Evolutionary conservation across 2,888 invertebrate species (phyloP), one percentile per base, ranked within the genome.

Genomic region (Ophion slaviceki): DNA sequence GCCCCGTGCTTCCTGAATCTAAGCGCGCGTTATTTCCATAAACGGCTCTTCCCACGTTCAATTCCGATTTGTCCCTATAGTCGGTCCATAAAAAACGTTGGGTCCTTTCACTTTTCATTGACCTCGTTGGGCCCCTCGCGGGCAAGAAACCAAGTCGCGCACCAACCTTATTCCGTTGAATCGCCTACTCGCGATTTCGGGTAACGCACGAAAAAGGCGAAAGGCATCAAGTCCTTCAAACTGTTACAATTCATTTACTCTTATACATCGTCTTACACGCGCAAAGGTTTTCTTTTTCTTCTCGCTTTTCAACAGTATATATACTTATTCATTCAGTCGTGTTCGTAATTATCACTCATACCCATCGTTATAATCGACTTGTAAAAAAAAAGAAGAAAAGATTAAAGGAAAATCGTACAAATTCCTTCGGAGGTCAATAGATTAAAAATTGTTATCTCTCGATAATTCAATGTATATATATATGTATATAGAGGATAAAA

Each of bases 51-150:
- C 20, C 57, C 67, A 66, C 17, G 28, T 74, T 64, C 66, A 8
- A 84, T 61, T 76, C 81, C 79, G 78, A 67, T 82, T 84, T 72
- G 86, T 70, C 70, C 68, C 72, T 82, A 71, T 67, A 11, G 75
- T 57, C 74, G 62, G 67, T 28, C 70, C 68, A 82, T 82, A 77
- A 81, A 76, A 87, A 87, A 84, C 20, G 53, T 79, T 76, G 74
- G 62, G 70, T 84, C 87, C 87, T 87, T 87, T 87, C 87, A 86
- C 84, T 87, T 86, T 86, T 72, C 86, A 82, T 82, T 87, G 87
- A 87, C 87, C 87, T 78, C 82, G 76, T 86, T 85, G 32, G 17
- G 24, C 20, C 53, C 45, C n/a, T 53, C 61, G 53, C 53, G 45
- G 28, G 62, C 32, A 68, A 59, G 62, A 77, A 79, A 81, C 17